phyloP scores from a whole-genome alignment of 2,113 vertebrate genomes.

The Oncorhynchus tshawytscha region DNA sequence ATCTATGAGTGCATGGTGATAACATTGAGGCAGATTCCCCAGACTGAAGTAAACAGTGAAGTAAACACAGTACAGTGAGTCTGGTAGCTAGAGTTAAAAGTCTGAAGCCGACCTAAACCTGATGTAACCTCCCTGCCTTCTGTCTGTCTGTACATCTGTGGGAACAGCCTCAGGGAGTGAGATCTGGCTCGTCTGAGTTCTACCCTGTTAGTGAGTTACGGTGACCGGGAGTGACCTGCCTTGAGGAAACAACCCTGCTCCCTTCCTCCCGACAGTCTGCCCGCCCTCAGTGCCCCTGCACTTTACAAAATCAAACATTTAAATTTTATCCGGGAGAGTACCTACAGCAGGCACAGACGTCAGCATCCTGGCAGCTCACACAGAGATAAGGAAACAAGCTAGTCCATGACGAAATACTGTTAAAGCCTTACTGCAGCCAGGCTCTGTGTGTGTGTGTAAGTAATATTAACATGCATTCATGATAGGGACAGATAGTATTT shows the following conservation, averaged over 20 bases:
- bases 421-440: slow-evolving; percentile 28
- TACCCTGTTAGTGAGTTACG: background rate
- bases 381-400: slow-evolving; percentile 38
- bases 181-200: too few relatives aligned
- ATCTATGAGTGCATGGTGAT: too few relatives aligned
- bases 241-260: slow-evolving; percentile 8
- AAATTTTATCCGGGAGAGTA: slow-evolving; percentile 41
- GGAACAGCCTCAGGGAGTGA: background rate
- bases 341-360: slow-evolving; percentile 19
- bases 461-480: slow-evolving; percentile 44
- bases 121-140: background rate
- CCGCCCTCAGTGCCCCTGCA: slow-evolving; percentile 14
- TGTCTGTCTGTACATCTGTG: background rate
- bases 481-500: slow-evolving; percentile 2
- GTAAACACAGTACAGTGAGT: too few relatives aligned
- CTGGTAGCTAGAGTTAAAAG: too few relatives aligned
- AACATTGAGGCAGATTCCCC: too few relatives aligned
- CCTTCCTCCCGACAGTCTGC: too few relatives aligned
- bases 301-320: slow-evolving; percentile 50
- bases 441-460: slow-evolving; percentile 10
- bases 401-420: slow-evolving; percentile 33
- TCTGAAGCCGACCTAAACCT: background rate
- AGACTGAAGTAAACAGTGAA: too few relatives aligned
- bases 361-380: slow-evolving; percentile 27
- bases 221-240: slow-evolving; percentile 31